A percentile compares a stretch with the other conserved stretches of the same genome.
These are phyloP conservation scores for Sphinx pinastri DNA, from an alignment of 2,888 invertebrate species.

Conservation along the genomic window DNA sequence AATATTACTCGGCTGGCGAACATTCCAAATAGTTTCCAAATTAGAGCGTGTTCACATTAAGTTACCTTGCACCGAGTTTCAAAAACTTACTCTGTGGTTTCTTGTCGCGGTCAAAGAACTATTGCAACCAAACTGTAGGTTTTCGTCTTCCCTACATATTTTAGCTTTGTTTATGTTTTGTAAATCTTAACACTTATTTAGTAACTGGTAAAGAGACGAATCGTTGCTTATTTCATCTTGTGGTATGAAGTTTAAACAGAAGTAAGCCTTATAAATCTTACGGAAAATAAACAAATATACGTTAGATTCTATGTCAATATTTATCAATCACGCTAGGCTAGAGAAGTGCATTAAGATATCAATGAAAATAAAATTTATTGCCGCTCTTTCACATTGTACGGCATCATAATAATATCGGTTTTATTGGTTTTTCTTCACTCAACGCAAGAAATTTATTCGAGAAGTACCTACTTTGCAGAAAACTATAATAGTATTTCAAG, in stretches of 20 bases:
- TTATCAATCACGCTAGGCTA: background rate
- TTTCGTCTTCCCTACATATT: background rate
- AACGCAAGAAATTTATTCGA: background rate
- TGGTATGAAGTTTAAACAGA: no score
- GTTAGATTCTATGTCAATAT: background rate
- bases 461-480: background rate
- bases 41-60: constrained; percentile 18
- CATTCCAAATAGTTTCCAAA: constrained; percentile 12
- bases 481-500: no score
- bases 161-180: background rate
- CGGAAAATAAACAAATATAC: no score
- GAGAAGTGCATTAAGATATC: background rate
- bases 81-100: constrained; percentile 1
- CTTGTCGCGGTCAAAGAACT: constrained; percentile 10
- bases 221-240: no score
- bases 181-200: background rate
- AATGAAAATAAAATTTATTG: background rate
- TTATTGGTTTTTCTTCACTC: background rate
- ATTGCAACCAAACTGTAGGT: background rate
- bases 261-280: no score
- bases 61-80: background rate
- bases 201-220: background rate
- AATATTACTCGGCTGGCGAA: constrained; percentile 11
- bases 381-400: background rate
- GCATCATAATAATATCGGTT: background rate